phyloP scores from a whole-genome alignment of 2,888 invertebrate species.

The Phalera bucephala region DNA sequence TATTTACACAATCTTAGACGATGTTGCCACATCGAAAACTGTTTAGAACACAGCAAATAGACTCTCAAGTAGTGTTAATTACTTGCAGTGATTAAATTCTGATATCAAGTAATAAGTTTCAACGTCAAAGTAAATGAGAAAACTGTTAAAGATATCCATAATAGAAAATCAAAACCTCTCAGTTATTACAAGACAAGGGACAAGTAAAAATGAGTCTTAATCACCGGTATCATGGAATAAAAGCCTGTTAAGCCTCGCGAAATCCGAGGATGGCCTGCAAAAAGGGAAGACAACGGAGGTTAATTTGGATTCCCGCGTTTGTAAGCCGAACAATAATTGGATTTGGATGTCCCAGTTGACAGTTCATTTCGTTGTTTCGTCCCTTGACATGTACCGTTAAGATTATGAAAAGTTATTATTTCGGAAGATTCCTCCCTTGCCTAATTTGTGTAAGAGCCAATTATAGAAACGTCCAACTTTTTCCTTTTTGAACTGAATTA shows the following conservation, averaged over 20 bases:
- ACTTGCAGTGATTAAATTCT: constrained; percentile 14
- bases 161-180: constrained; percentile 34
- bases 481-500: constrained; percentile 53
- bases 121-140: constrained; percentile 28
- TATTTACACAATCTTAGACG: constrained; percentile 18
- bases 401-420: constrained; percentile 77
- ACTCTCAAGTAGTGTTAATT: constrained; percentile 16
- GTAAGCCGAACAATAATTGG: constrained; percentile 75
- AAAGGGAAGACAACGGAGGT: constrained; percentile 62
- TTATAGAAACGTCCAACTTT: constrained; percentile 58
- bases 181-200: constrained; percentile 30
- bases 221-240: constrained; percentile 55
- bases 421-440: constrained; percentile 49
- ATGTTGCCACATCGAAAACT: constrained; percentile 18
- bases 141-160: constrained; percentile 32
- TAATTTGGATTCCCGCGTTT: constrained; percentile 74
- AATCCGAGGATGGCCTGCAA: constrained; percentile 54
- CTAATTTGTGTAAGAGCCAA: constrained; percentile 73
- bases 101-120: constrained; percentile 19
- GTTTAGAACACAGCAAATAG: constrained; percentile 13
- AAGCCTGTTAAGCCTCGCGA: constrained; percentile 43
- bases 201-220: constrained; percentile 61
- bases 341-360: constrained; percentile 77
- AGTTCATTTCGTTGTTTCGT: constrained; percentile 76
- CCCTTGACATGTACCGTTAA: constrained; percentile 71